Evolutionary conservation across 2,113 vertebrate species (phyloP).

Genomic region (Chaetorhynchus papuensis): DNA sequence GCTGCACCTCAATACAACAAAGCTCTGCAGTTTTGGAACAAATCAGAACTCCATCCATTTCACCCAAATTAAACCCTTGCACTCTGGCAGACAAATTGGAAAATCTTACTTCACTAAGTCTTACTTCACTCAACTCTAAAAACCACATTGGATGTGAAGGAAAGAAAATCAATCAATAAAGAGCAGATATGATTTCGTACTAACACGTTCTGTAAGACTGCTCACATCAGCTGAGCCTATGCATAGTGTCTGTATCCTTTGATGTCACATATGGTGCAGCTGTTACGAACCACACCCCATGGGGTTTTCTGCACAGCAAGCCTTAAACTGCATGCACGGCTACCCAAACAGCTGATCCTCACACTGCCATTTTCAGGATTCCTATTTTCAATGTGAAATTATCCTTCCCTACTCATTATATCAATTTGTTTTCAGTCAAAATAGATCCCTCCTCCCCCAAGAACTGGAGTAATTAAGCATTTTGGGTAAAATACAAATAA

Average conservation of each 20-base stretch:
- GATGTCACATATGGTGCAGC: background rate
- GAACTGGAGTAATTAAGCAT: background rate
- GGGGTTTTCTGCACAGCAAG: background rate
- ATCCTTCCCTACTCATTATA: background rate
- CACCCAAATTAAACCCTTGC: background rate
- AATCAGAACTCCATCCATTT: background rate
- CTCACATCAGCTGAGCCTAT: background rate
- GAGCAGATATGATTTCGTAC: background rate
- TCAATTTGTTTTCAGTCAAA: background rate
- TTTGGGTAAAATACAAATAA: background rate
- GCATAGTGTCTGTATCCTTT: background rate
- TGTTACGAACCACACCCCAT: background rate
- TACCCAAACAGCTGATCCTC: background rate
- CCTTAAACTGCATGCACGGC: background rate
- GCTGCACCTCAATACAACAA: background rate
- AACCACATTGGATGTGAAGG: background rate
- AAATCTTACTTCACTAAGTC: background rate
- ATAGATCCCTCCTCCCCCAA: accelerated
- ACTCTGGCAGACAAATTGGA: background rate
- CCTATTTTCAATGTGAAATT: background rate
- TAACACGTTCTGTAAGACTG: background rate
- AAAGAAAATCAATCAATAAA: background rate
- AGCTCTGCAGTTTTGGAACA: background rate
- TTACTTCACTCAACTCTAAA: background rate
- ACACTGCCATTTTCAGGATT: background rate